These are phyloP conservation scores for Tetragonula clypearis DNA, from an alignment of 1,140 invertebrate genomes.

Conservation along the genomic window DNA sequence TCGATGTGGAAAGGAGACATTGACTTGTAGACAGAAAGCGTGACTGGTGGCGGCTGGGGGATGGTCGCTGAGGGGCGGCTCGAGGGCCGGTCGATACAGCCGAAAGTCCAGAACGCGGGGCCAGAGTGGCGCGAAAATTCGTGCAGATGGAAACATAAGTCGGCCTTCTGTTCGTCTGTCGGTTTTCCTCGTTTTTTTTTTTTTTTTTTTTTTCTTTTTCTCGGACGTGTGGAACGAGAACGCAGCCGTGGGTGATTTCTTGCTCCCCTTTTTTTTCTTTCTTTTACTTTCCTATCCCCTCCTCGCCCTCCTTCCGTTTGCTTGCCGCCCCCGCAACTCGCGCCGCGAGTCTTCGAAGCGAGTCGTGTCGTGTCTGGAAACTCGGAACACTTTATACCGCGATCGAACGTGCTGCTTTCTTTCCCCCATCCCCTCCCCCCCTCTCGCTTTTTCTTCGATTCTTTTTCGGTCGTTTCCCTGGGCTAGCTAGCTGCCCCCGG, in stretches of 20 bases:
- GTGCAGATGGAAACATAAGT: constrained; percentile 55
- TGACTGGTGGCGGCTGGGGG: constrained; percentile 25
- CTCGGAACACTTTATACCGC: constrained; percentile 5
- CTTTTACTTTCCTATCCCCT: not conserved
- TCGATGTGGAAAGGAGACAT: constrained; percentile 53
- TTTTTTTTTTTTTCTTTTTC: too few relatives aligned
- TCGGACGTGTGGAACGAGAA: not conserved
- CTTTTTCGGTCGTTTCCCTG: not conserved
- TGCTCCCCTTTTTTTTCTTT: not conserved
- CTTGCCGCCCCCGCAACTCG: not conserved
- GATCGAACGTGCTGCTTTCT: constrained; percentile 21
- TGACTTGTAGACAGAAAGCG: constrained; percentile 50
- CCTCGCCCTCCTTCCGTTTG: constrained; percentile 14
- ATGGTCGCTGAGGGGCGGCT: constrained; percentile 45
- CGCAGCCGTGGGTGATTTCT: constrained; percentile 21
- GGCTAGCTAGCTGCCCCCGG: too few relatives aligned
- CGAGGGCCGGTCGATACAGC: constrained; percentile 76
- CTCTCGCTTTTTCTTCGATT: not conserved
- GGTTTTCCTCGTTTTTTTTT: too few relatives aligned
- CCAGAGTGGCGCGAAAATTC: constrained; percentile 65
- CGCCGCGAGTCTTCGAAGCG: not conserved
- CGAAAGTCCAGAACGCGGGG: constrained; percentile 71
- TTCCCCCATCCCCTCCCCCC: not conserved
- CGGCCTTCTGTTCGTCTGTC: not conserved
- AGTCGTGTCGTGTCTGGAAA: not conserved